Evolutionary conservation across 2,113 vertebrate genomes (phyloP).

Genomic region (Megaptera novaeangliae): DNA sequence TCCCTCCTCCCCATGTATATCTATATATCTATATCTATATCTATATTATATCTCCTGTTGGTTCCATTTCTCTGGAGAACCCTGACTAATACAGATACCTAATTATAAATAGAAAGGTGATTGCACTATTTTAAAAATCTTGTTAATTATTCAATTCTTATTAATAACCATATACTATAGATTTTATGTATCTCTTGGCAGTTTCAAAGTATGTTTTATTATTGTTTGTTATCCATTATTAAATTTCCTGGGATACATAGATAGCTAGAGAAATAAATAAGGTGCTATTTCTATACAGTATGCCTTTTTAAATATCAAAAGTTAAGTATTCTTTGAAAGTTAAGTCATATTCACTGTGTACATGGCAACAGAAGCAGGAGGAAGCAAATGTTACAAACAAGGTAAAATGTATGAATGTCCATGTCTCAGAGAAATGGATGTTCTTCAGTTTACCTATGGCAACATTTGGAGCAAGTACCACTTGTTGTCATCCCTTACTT

Average conservation of each 20-base stretch:
- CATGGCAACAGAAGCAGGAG: background rate
- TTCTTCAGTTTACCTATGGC: background rate
- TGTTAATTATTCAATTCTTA: background rate
- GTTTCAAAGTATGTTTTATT: slow-evolving; percentile 31
- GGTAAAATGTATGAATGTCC: background rate
- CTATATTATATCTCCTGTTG: background rate
- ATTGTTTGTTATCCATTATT: background rate
- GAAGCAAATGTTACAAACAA: background rate
- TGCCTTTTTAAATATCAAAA: background rate
- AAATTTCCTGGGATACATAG: background rate
- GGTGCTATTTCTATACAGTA: background rate
- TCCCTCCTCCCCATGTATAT: background rate
- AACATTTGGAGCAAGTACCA: slow-evolving; percentile 39
- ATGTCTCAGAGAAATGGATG: background rate
- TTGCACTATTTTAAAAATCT: background rate
- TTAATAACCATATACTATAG: background rate
- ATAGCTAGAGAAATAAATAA: slow-evolving; percentile 1
- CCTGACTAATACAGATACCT: background rate
- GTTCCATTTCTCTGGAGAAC: background rate
- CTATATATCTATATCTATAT: background rate
- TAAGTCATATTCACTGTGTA: background rate
- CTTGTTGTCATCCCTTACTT: slow-evolving; percentile 31
- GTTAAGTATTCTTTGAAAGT: slow-evolving; percentile 27
- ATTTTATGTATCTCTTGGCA: background rate
- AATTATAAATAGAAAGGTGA: background rate